Conservation (phyloP, 2,888 invertebrate species). For the Xylota sylvarum region DNA sequence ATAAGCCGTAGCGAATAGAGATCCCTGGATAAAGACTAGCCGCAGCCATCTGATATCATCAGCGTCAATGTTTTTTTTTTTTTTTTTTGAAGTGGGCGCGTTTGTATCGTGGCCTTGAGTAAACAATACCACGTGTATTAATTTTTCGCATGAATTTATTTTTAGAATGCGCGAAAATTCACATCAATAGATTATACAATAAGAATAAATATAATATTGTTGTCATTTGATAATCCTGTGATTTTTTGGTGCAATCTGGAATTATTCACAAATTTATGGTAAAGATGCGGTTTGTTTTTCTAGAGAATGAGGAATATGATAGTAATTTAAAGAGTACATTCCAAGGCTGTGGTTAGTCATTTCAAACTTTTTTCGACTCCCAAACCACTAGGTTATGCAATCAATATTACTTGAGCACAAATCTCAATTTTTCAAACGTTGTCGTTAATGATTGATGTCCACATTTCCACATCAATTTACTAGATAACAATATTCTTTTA, state of each 20-base stretch:
- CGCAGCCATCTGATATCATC: constrained; percentile 13
- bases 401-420: too few relatives aligned
- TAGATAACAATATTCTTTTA: too few relatives aligned
- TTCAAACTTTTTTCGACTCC: background rate
- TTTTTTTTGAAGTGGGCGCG: background rate
- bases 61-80: constrained; percentile 1
- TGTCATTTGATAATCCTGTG: background rate
- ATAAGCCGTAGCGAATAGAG: background rate
- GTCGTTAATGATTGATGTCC: too few relatives aligned
- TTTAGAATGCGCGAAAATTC: constrained; percentile 3
- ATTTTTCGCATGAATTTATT: constrained; percentile 1
- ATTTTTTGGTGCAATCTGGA: background rate
- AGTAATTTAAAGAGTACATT: background rate
- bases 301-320: too few relatives aligned
- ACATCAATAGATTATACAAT: background rate
- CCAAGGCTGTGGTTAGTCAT: background rate
- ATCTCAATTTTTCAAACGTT: too few relatives aligned
- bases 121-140: background rate
- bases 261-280: too few relatives aligned
- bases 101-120: background rate
- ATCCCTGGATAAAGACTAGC: background rate
- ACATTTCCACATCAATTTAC: too few relatives aligned
- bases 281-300: too few relatives aligned
- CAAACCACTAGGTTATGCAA: too few relatives aligned
- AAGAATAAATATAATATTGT: background rate